phyloP scores from a whole-genome alignment of 2,113 vertebrate species.

The Cairina moschata region DNA sequence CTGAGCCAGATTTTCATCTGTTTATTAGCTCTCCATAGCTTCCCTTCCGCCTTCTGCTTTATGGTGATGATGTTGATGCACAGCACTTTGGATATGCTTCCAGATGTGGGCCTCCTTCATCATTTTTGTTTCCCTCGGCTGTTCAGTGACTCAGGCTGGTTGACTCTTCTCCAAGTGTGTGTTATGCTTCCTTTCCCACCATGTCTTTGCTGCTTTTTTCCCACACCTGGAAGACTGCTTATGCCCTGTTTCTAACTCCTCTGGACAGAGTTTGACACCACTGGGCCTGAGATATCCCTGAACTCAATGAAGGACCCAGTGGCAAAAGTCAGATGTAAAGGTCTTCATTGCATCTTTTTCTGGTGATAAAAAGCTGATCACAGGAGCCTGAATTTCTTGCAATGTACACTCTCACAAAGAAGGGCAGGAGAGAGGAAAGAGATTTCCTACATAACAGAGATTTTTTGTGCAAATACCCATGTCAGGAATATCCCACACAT shows the following conservation, averaged over 20 bases:
- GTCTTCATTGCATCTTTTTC: neutral
- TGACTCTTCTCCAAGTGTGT: slow-evolving; percentile 28
- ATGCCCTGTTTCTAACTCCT: neutral
- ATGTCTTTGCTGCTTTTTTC: neutral
- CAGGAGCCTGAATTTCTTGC: neutral
- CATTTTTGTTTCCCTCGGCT: neutral
- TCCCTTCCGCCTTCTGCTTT: slow-evolving; percentile 59
- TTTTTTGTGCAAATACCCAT: neutral
- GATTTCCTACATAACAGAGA: neutral
- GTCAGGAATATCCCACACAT: neutral
- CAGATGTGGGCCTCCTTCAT: neutral
- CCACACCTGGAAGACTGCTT: slow-evolving; percentile 1
- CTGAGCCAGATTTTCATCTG: slow-evolving; percentile 65
- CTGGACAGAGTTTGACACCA: neutral
- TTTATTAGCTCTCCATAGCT: slow-evolving; percentile 61
- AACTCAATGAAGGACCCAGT: neutral
- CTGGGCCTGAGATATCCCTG: neutral
- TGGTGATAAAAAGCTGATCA: neutral
- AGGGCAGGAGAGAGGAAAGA: neutral
- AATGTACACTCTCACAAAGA: neutral
- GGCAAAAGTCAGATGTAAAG: neutral
- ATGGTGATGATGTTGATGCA: slow-evolving; percentile 61
- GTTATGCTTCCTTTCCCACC: neutral
- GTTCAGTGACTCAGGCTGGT: neutral
- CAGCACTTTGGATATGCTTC: slow-evolving; percentile 42